Evolutionary conservation across 1,140 invertebrate genomes (phyloP).

Genomic region (Bradysia coprophila): DNA sequence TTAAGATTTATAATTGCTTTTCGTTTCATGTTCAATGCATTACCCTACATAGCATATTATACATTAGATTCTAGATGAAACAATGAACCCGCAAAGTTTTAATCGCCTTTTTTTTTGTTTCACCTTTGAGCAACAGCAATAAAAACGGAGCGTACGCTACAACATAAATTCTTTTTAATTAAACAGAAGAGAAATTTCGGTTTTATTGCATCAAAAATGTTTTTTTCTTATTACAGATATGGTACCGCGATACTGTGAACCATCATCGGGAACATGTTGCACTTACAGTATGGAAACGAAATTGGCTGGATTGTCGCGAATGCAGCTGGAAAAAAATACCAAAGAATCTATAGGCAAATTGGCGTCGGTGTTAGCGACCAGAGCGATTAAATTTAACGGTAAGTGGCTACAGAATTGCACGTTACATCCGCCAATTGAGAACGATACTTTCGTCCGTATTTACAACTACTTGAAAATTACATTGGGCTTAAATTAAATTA

Average conservation of each 20-base stretch:
- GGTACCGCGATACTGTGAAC: conserved; percentile 19
- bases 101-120: not conserved
- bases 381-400: conserved; percentile 30
- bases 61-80: not conserved
- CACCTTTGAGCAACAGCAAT: not conserved
- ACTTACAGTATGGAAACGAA: conserved; percentile 21
- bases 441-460: too few species aligned
- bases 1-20: too few species aligned
- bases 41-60: not conserved
- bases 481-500: not conserved
- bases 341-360: conserved; percentile 25
- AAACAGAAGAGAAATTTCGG: not conserved
- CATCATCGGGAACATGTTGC: conserved; percentile 19
- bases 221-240: conserved; percentile 12
- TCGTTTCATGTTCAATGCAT: too few species aligned
- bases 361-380: conserved; percentile 22
- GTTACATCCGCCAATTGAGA: too few species aligned
- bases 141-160: not conserved
- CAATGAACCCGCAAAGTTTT: not conserved
- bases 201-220: not conserved
- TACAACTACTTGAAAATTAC: conserved; percentile 4
- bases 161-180: not conserved
- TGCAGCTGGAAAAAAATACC: conserved; percentile 17
- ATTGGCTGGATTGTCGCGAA: conserved; percentile 19
- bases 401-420: conserved; percentile 9